These are phyloP conservation scores for Lasioglossum leucozonium DNA, from an alignment of 2,888 invertebrate genomes.

Conservation along the genomic window DNA sequence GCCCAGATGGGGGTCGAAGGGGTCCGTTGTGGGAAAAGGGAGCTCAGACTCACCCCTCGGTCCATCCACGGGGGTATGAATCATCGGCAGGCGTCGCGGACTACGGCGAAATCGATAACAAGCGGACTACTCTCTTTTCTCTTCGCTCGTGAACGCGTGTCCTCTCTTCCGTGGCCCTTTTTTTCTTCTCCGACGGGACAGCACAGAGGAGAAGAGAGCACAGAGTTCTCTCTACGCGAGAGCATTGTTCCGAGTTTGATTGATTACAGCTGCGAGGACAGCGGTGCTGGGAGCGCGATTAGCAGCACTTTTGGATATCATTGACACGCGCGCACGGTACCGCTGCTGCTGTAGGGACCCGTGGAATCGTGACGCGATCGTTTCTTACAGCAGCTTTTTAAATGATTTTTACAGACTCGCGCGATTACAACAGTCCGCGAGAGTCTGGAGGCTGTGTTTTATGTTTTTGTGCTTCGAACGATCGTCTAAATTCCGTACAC, in stretches of 20 bases:
- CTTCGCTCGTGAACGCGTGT: conserved; percentile 39
- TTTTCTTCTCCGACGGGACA: not conserved
- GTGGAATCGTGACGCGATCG: too few relatives aligned
- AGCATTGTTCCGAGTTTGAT: conserved; percentile 53
- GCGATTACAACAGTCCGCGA: too few relatives aligned
- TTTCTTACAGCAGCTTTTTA: not conserved
- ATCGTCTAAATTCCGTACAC: too few relatives aligned
- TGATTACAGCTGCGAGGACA: conserved; percentile 34
- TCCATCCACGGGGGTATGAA: conserved; percentile 79
- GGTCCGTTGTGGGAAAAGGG: conserved; percentile 78
- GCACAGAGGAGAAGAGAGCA: not conserved
- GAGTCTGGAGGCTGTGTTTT: too few relatives aligned
- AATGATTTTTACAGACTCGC: too few relatives aligned
- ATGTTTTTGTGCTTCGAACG: not conserved
- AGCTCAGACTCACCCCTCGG: conserved; percentile 77
- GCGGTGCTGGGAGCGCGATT: conserved; percentile 34
- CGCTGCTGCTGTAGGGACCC: too few relatives aligned
- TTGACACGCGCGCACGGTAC: not conserved
- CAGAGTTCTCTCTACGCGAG: conserved; percentile 5
- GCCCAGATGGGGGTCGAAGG: conserved; percentile 56
- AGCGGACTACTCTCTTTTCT: conserved; percentile 48
- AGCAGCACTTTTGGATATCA: conserved; percentile 22
- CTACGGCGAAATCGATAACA: conserved; percentile 75
- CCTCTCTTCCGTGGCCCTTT: conserved; percentile 53
- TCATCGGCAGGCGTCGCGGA: conserved; percentile 78